Conservation (phyloP, 64 coral and sea anemone species). For the Stichodactyla mertensii region DNA sequence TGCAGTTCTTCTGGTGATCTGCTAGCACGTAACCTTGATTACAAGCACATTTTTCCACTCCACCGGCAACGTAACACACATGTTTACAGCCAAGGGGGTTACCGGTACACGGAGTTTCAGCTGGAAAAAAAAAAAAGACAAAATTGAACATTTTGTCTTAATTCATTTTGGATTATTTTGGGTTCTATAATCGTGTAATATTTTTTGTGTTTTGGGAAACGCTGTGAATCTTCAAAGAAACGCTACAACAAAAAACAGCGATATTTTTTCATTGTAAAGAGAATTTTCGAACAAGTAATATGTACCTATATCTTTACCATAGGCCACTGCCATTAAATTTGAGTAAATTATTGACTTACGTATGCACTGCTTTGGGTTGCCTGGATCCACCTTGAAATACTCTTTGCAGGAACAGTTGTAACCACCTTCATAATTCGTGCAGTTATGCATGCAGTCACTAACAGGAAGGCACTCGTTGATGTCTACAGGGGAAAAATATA, state of each 20-base stretch:
- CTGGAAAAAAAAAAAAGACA: constrained; percentile 2
- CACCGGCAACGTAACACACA: constrained; percentile 14
- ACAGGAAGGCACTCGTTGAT: not conserved
- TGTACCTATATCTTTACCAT: not conserved
- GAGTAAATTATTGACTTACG: constrained; percentile 3
- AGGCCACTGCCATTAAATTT: not conserved
- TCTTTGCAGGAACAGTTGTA: constrained; percentile 9
- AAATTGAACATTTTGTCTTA: too few relatives aligned
- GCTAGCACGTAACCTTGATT: constrained; percentile 16
- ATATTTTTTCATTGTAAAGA: not conserved
- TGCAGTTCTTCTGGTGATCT: constrained; percentile 28
- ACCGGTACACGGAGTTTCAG: constrained; percentile 19
- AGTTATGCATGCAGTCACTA: not conserved
- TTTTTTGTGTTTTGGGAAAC: not conserved
- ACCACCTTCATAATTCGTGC: not conserved
- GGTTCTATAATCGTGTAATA: not conserved
- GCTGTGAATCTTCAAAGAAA: too few relatives aligned
- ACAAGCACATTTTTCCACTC: constrained; percentile 17
- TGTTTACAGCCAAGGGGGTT: constrained; percentile 7
- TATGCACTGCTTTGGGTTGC: constrained; percentile 10
- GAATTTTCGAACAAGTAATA: not conserved
- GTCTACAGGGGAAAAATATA: not conserved
- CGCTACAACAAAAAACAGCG: too few relatives aligned
- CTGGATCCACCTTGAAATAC: constrained; percentile 24
- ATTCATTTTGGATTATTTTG: too few relatives aligned